Evolutionary conservation across 1,140 invertebrate genomes (phyloP), one percentile per base, ranked within the genome.

Genomic region (Campoletis sonorensis): DNA sequence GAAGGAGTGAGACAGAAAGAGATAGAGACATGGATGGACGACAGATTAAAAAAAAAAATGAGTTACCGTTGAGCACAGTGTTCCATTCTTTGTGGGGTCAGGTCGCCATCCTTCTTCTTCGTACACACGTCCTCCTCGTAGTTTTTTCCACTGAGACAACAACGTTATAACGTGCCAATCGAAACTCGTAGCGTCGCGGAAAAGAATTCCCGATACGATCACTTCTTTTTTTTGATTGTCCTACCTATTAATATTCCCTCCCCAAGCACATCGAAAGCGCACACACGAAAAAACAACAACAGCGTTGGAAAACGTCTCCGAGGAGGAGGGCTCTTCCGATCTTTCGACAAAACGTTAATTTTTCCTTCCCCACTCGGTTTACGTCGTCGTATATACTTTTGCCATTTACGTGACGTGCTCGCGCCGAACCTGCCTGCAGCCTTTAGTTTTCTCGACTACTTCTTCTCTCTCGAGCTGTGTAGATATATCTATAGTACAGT

Each of bases 1-100:
- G 61, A 64, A 21, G 23, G 61, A 11, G 21, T 23, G 61, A 64
- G 21, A 64, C 11, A 64, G 61, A 23, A 21, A 64, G 61, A 26
- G 61, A 64, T 10, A 26, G 61, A 26, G 61, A 26, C 4, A 26
- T 10, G 21, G 61, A 26, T 5, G 13, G 61, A 64, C 11, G n/a
- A 64, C 8, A 64, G n/a, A 64, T 11, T 21, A 64, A 64, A 64
- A 64, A 54, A 54, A 54, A 54, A 54, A 18, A 54, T 4, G n/a
- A 54, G n/a, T 54, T 54, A 54, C 51, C 51, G 51, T 87, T 84
- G 85, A 84, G 84, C 78, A 86, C 85, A 86, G 86, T 88, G 86
- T 88, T 90, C 87, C 90, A 90, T 90, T 88, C 87, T 89, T 90
- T 61, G 85, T 81, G 85, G 86, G 89, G 89, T 91, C 90, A 90